These are phyloP conservation scores for Ypsolopha scabrella DNA, from an alignment of 2,888 invertebrate species.

Conservation along the genomic window DNA sequence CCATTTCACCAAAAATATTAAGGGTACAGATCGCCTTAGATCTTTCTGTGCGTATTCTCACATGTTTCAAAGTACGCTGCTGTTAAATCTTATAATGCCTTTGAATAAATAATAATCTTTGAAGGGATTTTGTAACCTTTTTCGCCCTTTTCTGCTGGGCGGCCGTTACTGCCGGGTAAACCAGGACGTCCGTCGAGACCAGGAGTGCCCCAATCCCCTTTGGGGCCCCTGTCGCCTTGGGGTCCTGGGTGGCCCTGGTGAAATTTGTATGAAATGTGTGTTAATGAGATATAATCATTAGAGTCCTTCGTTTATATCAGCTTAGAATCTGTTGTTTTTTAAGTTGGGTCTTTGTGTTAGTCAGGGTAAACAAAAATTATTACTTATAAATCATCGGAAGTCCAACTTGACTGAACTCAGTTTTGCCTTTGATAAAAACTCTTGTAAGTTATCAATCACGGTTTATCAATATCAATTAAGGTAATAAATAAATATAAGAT, in stretches of 20 bases:
- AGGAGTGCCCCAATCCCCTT: conserved; percentile 74
- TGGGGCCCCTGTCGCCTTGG: conserved; percentile 71
- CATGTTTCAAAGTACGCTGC: conserved; percentile 1
- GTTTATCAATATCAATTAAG: no score
- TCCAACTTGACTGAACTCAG: no score
- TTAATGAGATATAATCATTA: conserved; percentile 4
- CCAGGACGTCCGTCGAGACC: conserved; percentile 80
- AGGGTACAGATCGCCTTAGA: no score
- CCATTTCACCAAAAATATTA: no score
- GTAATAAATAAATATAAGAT: no score
- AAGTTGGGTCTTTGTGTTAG: no score
- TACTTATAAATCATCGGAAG: no score
- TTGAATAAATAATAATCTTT: background rate
- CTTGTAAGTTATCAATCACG: no score
- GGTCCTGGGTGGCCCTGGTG: conserved; percentile 53
- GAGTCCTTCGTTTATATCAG: no score
- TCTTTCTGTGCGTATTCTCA: background rate
- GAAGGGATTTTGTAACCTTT: conserved; percentile 57
- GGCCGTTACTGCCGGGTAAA: conserved; percentile 58
- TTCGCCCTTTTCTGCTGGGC: conserved; percentile 80
- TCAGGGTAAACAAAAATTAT: no score
- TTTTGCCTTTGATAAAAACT: no score
- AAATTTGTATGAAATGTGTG: background rate
- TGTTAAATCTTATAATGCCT: background rate
- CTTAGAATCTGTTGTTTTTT: no score